phyloP scores from a whole-genome alignment of 2,888 invertebrate species.

The Drosophila fungiperda region DNA sequence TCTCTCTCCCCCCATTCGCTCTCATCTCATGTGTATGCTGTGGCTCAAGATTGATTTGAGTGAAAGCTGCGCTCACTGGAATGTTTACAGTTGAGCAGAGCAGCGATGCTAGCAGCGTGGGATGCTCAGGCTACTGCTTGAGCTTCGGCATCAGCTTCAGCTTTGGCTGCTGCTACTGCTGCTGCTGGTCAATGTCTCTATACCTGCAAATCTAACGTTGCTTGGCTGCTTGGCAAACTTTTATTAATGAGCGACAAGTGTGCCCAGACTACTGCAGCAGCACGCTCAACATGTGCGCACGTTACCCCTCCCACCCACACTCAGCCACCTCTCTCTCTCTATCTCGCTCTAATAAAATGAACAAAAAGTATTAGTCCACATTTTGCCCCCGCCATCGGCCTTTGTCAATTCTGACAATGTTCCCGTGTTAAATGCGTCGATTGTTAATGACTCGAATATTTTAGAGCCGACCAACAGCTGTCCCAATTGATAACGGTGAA shows the following conservation, averaged over 20 bases:
- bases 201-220: constrained; percentile 76
- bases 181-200: constrained; percentile 75
- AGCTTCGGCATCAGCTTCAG: constrained; percentile 5
- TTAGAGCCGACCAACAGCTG: constrained; percentile 64
- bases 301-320: background rate
- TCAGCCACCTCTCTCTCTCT: background rate
- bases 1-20: background rate
- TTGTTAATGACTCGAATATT: constrained; percentile 73
- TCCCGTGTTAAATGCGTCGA: constrained; percentile 30
- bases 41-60: constrained; percentile 51
- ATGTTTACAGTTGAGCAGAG: constrained; percentile 74
- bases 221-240: constrained; percentile 57
- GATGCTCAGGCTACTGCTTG: constrained; percentile 4
- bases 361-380: constrained; percentile 30
- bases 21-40: constrained; percentile 42
- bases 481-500: constrained; percentile 61
- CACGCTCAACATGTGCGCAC: constrained; percentile 66
- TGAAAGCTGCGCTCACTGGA: constrained; percentile 69
- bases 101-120: constrained; percentile 44
- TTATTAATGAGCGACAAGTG: constrained; percentile 80
- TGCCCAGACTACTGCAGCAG: constrained; percentile 56
- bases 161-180: constrained; percentile 21
- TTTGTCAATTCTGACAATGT: constrained; percentile 25
- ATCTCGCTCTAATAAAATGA: background rate
- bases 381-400: background rate